phyloP scores from a whole-genome alignment of 2,888 invertebrate genomes.

The Amiota mariae region DNA sequence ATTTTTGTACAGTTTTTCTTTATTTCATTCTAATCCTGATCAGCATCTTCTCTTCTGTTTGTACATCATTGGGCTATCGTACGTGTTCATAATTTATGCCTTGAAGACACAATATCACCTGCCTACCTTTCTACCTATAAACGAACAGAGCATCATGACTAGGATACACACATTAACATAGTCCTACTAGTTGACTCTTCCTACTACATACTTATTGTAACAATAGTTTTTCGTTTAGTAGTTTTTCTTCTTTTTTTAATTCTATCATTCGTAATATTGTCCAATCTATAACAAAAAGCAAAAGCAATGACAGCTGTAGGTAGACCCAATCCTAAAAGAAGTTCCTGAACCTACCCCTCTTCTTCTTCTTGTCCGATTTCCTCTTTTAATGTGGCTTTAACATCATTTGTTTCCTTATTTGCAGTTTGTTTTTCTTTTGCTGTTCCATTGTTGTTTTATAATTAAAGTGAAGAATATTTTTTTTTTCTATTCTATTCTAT shows the following conservation, averaged over 20 bases:
- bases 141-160: too few species aligned
- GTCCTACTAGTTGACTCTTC: constrained; percentile 10
- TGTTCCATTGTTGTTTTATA: constrained; percentile 11
- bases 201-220: too few species aligned
- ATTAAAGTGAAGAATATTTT: not conserved
- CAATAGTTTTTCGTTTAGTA: not conserved
- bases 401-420: constrained; percentile 6
- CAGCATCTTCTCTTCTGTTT: not conserved
- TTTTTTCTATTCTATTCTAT: not conserved
- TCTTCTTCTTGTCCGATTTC: not conserved
- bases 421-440: not conserved
- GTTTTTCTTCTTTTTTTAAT: not conserved
- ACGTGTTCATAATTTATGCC: constrained; percentile 20
- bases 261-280: constrained; percentile 10
- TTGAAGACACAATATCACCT: constrained; percentile 33
- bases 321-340: not conserved
- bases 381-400: constrained; percentile 3
- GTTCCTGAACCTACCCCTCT: not conserved
- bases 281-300: not conserved
- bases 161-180: not conserved
- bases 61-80: not conserved
- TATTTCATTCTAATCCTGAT: not conserved
- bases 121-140: constrained; percentile 19
- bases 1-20: not conserved
- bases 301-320: not conserved